Base-by-base conservation (phyloP, 1,140 invertebrate genomes). In the Hormaphis cornu region DNA sequence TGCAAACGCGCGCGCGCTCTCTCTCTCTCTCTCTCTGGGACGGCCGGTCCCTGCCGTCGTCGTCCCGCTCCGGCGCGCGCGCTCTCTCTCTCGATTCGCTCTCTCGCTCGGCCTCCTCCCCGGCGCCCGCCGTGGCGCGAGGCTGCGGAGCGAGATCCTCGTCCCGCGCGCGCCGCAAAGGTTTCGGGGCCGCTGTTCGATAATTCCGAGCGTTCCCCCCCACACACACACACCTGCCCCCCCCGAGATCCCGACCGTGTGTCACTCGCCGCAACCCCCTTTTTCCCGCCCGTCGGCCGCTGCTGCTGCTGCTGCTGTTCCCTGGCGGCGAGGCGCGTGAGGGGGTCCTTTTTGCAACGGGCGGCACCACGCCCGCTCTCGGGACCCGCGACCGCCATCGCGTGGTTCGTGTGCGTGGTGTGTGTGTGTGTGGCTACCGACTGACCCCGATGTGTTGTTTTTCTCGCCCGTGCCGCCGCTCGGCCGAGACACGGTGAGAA, bases 111-210 rank as follows among this genome's bases (percentile, higher is more conserved):
- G 28, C 35, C n/a, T 42, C 44, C 16, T 14, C 37, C 24, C 8
- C 26, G 42, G n/a, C 26, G 59, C 59, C 59, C 59, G 42, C 42
- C 59, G 59, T 44, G 42, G 20, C 40, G 59, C 28, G 59, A 66
- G 42, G 59, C 59, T 66, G 59, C 26, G 59, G 42, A 66, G 33
- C 52, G 50, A 33, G 20, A 20, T 26, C 40, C 59, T 26, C 59
- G 42, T 28, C 33, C 33, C 59, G 28, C 44, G 42, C 44, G 26
- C 59, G 59, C 33, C 59, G 33, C 48, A 66, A 66, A 66, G 59
- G 59, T 66, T 66, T 66, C 44, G 59, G 59, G 59, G 59, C 59
- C 59, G 59, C 59, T 66, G 59, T 66, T 66, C 59, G 59, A 66
- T 66, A 66, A 66, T 66, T 66, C 59, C 59, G 44, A 66, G 42